phyloP scores from a whole-genome alignment of 2,888 invertebrate genomes.

The Chalcosyrphus nemorum region DNA sequence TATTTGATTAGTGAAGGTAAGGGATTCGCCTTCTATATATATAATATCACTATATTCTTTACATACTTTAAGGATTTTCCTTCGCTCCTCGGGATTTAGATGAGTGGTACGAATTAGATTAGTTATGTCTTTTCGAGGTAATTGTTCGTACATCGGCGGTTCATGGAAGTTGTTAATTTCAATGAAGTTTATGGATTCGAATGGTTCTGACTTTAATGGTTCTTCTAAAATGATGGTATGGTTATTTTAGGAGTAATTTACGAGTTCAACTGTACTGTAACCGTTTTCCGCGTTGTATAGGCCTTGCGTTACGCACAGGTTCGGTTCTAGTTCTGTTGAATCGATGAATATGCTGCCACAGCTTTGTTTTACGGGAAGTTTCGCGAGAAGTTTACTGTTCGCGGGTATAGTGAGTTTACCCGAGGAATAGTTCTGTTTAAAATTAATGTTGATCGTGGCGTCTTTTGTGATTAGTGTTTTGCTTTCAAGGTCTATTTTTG shows the following conservation, averaged over 20 bases:
- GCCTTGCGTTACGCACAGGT: conserved; percentile 12
- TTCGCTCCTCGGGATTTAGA: conserved; percentile 44
- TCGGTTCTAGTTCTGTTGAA: background rate
- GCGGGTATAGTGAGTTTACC: background rate
- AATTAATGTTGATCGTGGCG: no score
- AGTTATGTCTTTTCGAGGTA: conserved; percentile 8
- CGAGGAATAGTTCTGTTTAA: conserved; percentile 3
- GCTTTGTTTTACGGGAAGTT: background rate
- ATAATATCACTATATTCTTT: conserved; percentile 47
- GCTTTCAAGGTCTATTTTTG: no score
- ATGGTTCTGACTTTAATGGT: conserved; percentile 20
- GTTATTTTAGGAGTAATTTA: conserved; percentile 3
- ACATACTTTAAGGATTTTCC: conserved; percentile 33
- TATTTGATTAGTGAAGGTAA: conserved; percentile 68
- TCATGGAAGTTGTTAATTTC: conserved; percentile 30
- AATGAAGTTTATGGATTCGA: background rate
- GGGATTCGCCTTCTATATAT: conserved; percentile 30
- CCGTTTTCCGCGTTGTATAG: conserved; percentile 32
- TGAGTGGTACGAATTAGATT: conserved; percentile 21
- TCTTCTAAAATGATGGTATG: conserved; percentile 24
- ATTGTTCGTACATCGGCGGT: background rate
- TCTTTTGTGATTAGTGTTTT: no score
- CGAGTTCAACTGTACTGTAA: conserved; percentile 32
- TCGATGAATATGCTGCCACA: background rate
- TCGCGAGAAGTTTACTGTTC: conserved; percentile 1